Evolutionary conservation across 1,140 invertebrate genomes (phyloP).

Genomic region (Sitobion miscanthi): DNA sequence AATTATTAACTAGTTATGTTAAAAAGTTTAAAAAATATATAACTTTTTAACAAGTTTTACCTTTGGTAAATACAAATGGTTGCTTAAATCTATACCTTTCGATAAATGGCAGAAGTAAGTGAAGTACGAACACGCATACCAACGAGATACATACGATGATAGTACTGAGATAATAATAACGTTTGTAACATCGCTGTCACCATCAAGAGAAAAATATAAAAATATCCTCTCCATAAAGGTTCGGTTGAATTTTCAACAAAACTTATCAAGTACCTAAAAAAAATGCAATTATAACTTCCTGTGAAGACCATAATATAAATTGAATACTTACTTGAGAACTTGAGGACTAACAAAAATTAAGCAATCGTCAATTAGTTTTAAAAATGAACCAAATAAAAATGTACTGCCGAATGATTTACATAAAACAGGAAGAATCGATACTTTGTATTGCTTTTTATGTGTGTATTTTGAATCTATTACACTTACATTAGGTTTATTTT

Average conservation of each 20-base stretch:
- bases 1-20: too few relatives aligned
- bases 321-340: constrained; percentile 68
- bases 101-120: constrained; percentile 91
- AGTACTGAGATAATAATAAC: constrained; percentile 86
- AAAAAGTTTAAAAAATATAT: too few relatives aligned
- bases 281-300: constrained; percentile 33
- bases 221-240: constrained; percentile 82
- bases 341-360: constrained; percentile 89
- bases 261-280: constrained; percentile 73
- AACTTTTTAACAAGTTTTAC: too few relatives aligned
- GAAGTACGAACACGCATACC: constrained; percentile 91
- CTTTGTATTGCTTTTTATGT: constrained; percentile 65
- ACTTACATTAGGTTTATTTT: constrained; percentile 69
- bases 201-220: constrained; percentile 81
- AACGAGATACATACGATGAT: constrained; percentile 87
- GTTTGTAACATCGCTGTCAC: constrained; percentile 84
- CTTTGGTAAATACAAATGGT: too few relatives aligned
- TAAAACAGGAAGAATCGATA: constrained; percentile 79
- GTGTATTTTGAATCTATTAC: constrained; percentile 66
- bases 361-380: constrained; percentile 84
- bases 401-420: constrained; percentile 82
- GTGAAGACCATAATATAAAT: too few relatives aligned
- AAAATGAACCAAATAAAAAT: constrained; percentile 79
- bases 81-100: constrained; percentile 70
- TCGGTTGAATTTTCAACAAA: constrained; percentile 70